Base-by-base conservation (phyloP, 2,888 invertebrate species). In the Portevinia maculata region DNA sequence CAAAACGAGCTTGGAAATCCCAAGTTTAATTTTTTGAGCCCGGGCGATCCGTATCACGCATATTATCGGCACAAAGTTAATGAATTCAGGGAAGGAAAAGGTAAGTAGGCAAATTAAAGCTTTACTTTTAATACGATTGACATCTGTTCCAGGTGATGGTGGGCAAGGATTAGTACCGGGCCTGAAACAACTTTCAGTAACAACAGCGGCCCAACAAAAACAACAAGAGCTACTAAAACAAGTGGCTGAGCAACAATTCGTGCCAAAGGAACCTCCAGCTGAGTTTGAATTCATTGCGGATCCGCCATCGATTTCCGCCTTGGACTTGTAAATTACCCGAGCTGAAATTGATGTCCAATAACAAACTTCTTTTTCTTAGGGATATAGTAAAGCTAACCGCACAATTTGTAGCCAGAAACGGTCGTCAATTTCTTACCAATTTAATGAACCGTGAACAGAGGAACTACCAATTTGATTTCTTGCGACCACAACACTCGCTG, bases 51-150 rank as follows among this genome's bases (percentile, higher is more conserved):
- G 0, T 99, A 99, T 89, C 97, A 99, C 94, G 98, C 98, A 0
- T 99, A 99, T 89, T 99, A 99, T 91, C 96, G 98, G 87, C 97
- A 98, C 88, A 99, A 99, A 91, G 99, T 99, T 50, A 97, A 96
- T 88, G 99, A 99, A 88, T 97, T 98, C 89, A 94, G 95, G 57
- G 97, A 97, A 88, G 97, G 97, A 9, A 96, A 95, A 92, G 94
- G 96, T 93, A 90, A 90, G 90, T 4, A 15, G 5, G 4, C 30
- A 52, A 86, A 30, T 24, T 9, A 39, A 46, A 28, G 39, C n/a
- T n/a, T 64, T 41, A 37, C 11, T 6, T 9, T 11, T 3, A 19
- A 1, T 8, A 28, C 6, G 24, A 65, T 1, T 30, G 24, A 19
- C 8, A 46, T 48, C 5, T 34, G 17, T 37, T 53, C 24, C 11